Conservation (phyloP, 2,113 vertebrate species). For the Irena cyanogastra region DNA sequence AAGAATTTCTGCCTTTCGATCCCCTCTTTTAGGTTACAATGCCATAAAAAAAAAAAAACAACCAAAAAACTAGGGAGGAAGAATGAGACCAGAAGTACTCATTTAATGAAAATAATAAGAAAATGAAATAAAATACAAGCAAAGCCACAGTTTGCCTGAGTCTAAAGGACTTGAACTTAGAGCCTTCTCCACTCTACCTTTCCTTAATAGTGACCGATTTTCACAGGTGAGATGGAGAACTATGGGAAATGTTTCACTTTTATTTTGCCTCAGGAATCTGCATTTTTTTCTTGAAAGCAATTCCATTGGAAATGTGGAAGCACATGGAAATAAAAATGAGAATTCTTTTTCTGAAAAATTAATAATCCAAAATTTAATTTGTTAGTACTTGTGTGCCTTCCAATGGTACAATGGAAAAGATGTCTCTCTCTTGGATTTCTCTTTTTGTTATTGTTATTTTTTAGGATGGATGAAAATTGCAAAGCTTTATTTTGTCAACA, state of each 20-base stretch:
- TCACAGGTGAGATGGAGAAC: not conserved
- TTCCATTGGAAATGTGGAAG: not conserved
- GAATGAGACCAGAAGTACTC: not conserved
- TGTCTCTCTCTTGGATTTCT: not conserved
- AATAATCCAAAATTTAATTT: not conserved
- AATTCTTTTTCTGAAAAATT: not conserved
- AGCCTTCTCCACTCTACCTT: not conserved
- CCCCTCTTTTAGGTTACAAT: not conserved
- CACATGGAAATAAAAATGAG: not conserved
- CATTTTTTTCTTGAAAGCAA: not conserved
- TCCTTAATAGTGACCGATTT: not conserved
- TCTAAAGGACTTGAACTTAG: not conserved
- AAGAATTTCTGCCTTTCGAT: not conserved
- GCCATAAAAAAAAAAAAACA: not conserved
- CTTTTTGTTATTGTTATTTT: not conserved
- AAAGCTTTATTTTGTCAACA: not conserved
- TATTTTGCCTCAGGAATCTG: not conserved
- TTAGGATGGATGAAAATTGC: not conserved
- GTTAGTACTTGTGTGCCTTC: not conserved
- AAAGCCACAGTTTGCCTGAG: not conserved
- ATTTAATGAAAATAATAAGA: not conserved
- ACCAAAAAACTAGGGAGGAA: accelerated
- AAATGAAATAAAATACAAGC: not conserved
- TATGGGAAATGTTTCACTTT: not conserved
- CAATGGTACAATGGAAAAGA: not conserved